Base-by-base conservation (phyloP, 1,140 invertebrate species). In the Hycleus cichorii region DNA sequence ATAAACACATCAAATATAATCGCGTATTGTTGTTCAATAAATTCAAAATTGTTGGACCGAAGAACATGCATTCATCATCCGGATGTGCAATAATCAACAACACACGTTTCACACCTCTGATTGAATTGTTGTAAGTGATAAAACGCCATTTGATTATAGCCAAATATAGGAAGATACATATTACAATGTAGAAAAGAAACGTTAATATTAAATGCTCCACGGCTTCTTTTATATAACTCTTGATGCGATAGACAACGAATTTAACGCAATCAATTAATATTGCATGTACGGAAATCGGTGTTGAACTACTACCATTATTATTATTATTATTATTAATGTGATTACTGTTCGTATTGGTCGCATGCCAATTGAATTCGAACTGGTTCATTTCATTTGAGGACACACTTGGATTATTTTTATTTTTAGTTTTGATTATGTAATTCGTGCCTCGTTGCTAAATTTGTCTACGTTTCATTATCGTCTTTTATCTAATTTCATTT, bases 21-120 rank as follows among this genome's bases (percentile, higher is more conserved):
- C 81, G 76, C 65, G 76, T 85, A 64, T 76, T 78, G 62, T 78
- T 79, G 65, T 78, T 83, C n/a, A 74, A 75, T 39, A 85, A 80
- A 72, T 80, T 82, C 58, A 91, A 79, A 57, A 98, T 85, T 18
- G 91, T 84, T 5, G 95, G 96, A 0, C 92, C 92, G 74, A 98
- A 98, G 74, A 98, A 98, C 95, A 98, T 98, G 61, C 91, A 93
- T 74, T 98, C 95, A 71, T 95, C 93, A 75, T 97, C 95, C 6
- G 96, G 96, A 80, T 98, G 96, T 24, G 95, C 93, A 9, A 83
- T 91, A 0, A 97, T 83, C 39, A 98, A 72, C 11, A 97, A 73
- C 39, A 94, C 80, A 65, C 88, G 75, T 60, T 76, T 76, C 25
- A 77, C 71, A 39, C 66, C 64, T 61, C 62, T 59, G 70, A 74